Base-by-base conservation (phyloP, 2,797 vertebrate genomes). In the Pangasius djambal region DNA sequence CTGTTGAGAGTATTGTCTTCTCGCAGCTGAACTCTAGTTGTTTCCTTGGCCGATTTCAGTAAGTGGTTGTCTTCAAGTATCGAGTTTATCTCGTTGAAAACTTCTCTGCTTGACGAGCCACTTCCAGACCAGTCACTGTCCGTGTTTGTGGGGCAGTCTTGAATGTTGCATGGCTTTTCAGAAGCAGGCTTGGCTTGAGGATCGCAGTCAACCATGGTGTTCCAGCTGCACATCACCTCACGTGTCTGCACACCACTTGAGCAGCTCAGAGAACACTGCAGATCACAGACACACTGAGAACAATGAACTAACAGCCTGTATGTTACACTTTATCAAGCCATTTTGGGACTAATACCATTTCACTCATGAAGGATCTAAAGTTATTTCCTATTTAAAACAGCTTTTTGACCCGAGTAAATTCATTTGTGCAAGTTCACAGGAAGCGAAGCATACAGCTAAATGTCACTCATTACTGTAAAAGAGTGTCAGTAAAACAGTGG, bases 61-160 rank as follows among this genome's bases (percentile, higher is more conserved):
- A 25, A 88, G 48, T 91, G 91, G 86, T 95, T 95, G 48, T 91
- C 57, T n/a, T 88, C 94, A 2, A 96, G 95, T 44, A 97, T 89
- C 85, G 95, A 93, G 82, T 96, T 95, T 22, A 98, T 97, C 69
- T 99, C 97, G 1, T 97, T 98, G 7, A 97, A 95, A 0, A 97
- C 83, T 74, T 98, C 98, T 16, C 93, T 96, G 94, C 97, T 97
- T 10, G 96, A 96, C 74, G 95, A 97, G 4, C 99, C 98, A 0
- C 98, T 99, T 85, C 98, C 98, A 0, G 98, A 99, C 96, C 95
- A 97, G 65, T 99, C 98, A 0, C 84, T 88, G 70, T 97, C 96
- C 0, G 31, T 28, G 0, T 83, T 16, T 69, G 25, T 52, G 0
- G 89, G 94, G 91, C 98, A 99, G 79, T 92, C 94, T 0, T 92